Evolutionary conservation across 2,113 vertebrate genomes (phyloP).

Genomic region (Pica pica): DNA sequence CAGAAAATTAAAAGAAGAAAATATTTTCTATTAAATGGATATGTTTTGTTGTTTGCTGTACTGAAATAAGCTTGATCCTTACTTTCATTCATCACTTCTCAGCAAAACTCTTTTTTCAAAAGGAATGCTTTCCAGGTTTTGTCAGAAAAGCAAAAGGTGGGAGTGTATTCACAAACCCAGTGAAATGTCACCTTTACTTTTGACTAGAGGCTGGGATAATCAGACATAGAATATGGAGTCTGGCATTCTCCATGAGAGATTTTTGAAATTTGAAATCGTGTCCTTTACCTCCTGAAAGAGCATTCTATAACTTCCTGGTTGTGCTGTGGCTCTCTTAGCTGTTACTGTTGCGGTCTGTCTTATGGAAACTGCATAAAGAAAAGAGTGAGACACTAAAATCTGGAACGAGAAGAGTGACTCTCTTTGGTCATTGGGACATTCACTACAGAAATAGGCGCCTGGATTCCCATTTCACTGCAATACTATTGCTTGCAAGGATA

Average conservation of each 20-base stretch:
- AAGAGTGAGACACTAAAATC: not conserved
- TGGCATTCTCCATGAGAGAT: not conserved
- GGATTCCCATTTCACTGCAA: not conserved
- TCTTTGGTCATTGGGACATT: not conserved
- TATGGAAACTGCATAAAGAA: not conserved
- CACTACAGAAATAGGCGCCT: not conserved
- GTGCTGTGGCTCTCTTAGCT: not conserved
- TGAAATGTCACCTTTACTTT: not conserved
- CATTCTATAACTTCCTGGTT: not conserved
- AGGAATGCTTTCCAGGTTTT: not conserved
- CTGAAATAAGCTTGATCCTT: not conserved
- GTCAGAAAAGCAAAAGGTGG: not conserved
- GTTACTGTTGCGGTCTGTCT: accelerated
- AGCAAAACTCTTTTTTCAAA: not conserved
- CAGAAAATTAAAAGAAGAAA: not conserved
- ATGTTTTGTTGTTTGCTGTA: not conserved
- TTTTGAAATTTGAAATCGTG: not conserved
- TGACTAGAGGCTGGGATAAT: not conserved
- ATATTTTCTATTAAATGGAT: not conserved
- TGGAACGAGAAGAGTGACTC: not conserved
- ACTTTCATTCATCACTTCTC: not conserved
- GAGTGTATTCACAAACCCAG: not conserved
- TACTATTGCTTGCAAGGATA: not conserved
- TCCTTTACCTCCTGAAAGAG: not conserved
- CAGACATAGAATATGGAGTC: no score